Conservation (phyloP, 2,113 vertebrate species). For the Pachypanchax playfairii region DNA sequence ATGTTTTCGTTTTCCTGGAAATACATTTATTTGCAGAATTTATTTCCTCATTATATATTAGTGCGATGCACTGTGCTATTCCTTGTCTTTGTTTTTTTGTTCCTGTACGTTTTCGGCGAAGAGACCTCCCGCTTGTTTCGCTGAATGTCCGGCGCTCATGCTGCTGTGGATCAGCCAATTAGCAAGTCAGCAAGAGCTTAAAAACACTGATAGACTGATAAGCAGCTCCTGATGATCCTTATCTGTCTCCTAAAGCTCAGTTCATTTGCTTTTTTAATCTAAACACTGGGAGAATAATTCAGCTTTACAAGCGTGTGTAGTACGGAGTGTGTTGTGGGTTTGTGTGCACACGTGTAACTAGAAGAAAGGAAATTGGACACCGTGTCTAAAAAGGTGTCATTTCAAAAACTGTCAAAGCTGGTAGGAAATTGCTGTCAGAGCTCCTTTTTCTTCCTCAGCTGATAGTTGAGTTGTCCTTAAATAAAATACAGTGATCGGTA, state of each 20-base stretch:
- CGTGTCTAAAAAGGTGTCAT: background rate
- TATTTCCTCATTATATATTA: background rate
- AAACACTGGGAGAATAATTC: background rate
- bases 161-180: conserved; percentile 33
- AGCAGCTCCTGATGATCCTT: conserved; percentile 4
- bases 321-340: background rate
- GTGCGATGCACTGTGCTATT: background rate
- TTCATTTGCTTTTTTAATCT: conserved; percentile 3
- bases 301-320: background rate
- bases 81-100: background rate
- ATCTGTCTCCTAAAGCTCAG: conserved; percentile 5
- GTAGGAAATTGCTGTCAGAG: background rate
- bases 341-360: background rate
- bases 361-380: background rate
- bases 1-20: background rate
- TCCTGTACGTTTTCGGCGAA: conserved; percentile 14
- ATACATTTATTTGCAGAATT: background rate
- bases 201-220: conserved; percentile 38
- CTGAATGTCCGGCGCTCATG: conserved; percentile 20
- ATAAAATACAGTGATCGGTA: no score
- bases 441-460: background rate
- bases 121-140: conserved; percentile 14
- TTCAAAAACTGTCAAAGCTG: background rate
- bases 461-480: background rate
- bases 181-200: conserved; percentile 55